phyloP scores from a whole-genome alignment of 2,797 vertebrate genomes.

The Takifugu ocellatus region DNA sequence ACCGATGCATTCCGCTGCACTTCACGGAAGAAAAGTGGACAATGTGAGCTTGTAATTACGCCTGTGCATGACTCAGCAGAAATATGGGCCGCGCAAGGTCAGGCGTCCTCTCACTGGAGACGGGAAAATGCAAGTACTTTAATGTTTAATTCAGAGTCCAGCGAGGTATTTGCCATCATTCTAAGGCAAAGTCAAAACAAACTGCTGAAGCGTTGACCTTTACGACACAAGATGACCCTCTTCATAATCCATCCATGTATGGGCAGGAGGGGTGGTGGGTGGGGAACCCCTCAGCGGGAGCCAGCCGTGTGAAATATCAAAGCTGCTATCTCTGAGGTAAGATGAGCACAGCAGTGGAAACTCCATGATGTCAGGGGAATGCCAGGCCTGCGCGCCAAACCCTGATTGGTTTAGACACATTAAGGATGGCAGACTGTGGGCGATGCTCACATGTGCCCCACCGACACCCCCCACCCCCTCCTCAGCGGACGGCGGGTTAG shows the following conservation, averaged over 20 bases:
- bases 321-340: conserved; percentile 49
- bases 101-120: too few species aligned
- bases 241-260: conserved; percentile 56
- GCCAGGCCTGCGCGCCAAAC: conserved; percentile 40
- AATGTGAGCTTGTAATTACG: background rate
- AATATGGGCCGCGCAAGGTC: background rate
- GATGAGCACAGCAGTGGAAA: conserved; percentile 65
- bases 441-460: conserved; percentile 36
- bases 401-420: conserved; percentile 55
- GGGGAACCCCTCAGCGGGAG: conserved; percentile 65
- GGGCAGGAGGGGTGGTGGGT: conserved; percentile 57
- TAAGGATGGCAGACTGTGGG: conserved; percentile 39
- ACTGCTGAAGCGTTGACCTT: conserved; percentile 39
- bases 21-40: conserved; percentile 23
- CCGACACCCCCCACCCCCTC: conserved; percentile 16
- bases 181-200: conserved; percentile 4
- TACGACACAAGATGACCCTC: conserved; percentile 35
- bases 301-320: conserved; percentile 64
- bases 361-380: conserved; percentile 71
- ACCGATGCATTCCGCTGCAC: background rate
- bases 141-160: too few species aligned
- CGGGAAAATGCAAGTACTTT: too few species aligned
- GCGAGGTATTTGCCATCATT: background rate
- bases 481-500: conserved; percentile 26
- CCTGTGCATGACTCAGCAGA: background rate